Evolutionary conservation across 2,113 vertebrate genomes (phyloP).

Genomic region (Carassius auratus): DNA sequence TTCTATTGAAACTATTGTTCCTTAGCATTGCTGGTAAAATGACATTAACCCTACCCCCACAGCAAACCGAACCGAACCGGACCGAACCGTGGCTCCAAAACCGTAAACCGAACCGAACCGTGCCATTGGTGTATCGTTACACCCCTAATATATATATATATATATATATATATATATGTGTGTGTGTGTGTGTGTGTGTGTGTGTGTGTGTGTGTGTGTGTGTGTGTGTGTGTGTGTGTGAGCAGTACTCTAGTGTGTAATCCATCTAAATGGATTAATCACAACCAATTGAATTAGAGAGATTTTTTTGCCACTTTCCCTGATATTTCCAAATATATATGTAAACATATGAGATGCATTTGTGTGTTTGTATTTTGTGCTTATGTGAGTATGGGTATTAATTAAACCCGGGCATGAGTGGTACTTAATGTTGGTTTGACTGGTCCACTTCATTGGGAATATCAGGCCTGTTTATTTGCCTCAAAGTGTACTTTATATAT

Average conservation of each 20-base stretch:
- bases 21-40: too few relatives aligned
- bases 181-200: too few relatives aligned
- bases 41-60: too few relatives aligned
- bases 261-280: slow-evolving; percentile 6
- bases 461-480: not conserved
- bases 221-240: not conserved
- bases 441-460: not conserved
- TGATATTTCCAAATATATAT: not conserved
- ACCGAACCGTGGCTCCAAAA: too few relatives aligned
- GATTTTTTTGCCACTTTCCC: not conserved
- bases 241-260: not conserved
- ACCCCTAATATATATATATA: too few relatives aligned
- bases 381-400: not conserved
- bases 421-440: not conserved
- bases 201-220: too few relatives aligned
- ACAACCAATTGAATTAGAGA: not conserved
- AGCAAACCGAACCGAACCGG: too few relatives aligned
- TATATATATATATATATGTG: too few relatives aligned
- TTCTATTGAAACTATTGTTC: too few relatives aligned
- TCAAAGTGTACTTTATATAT: not conserved
- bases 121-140: too few relatives aligned
- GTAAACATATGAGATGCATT: not conserved
- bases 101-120: too few relatives aligned
- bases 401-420: not conserved
- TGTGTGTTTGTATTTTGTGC: not conserved